These are phyloP conservation scores for Drosophila falleni DNA, from an alignment of 2,888 invertebrate genomes.

Conservation along the genomic window DNA sequence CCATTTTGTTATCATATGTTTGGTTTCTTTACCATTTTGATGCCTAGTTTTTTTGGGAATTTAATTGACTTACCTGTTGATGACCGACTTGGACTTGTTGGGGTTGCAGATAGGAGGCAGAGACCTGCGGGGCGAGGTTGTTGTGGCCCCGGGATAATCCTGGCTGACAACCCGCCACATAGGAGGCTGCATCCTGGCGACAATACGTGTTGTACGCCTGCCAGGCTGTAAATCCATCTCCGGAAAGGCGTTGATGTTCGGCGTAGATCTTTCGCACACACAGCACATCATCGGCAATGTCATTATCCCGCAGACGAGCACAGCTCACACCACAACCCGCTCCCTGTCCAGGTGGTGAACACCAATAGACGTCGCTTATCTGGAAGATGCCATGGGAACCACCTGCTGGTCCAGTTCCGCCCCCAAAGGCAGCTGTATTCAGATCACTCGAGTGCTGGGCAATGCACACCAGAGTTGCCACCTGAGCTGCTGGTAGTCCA, in stretches of 20 bases:
- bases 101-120: slow-evolving; percentile 44
- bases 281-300: slow-evolving; percentile 89
- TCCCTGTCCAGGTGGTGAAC: slow-evolving; percentile 86
- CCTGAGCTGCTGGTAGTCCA: slow-evolving; percentile 86
- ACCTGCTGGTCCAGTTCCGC: slow-evolving; percentile 85
- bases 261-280: slow-evolving; percentile 89
- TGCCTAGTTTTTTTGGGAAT: background rate
- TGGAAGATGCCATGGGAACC: slow-evolving; percentile 91
- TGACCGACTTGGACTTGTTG: slow-evolving; percentile 32
- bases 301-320: slow-evolving; percentile 88
- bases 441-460: slow-evolving; percentile 89
- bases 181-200: slow-evolving; percentile 71
- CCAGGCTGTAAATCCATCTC: slow-evolving; percentile 89
- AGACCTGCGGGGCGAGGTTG: slow-evolving; percentile 26
- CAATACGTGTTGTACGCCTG: slow-evolving; percentile 82
- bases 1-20: too few relatives aligned
- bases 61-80: slow-evolving; percentile 1
- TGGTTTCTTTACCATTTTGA: background rate
- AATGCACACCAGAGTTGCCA: slow-evolving; percentile 90
- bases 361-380: slow-evolving; percentile 91
- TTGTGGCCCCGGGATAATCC: slow-evolving; percentile 10
- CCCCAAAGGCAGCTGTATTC: slow-evolving; percentile 88
- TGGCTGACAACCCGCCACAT: slow-evolving; percentile 77
- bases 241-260: slow-evolving; percentile 89
- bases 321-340: slow-evolving; percentile 89